Evolutionary conservation across 2,797 vertebrate species (phyloP).

Genomic region (Taenioides sp.): DNA sequence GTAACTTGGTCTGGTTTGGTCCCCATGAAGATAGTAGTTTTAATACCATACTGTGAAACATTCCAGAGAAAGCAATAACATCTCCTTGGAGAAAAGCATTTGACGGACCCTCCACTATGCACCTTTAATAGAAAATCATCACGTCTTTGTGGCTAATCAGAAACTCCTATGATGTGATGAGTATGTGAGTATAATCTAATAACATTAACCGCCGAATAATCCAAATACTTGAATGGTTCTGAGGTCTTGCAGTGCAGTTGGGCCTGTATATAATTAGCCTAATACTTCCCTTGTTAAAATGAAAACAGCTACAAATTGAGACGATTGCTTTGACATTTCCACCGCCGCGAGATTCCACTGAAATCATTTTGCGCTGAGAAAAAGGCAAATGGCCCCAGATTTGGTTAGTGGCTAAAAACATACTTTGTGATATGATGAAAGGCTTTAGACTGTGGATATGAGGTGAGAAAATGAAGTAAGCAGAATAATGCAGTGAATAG

Average conservation of each 20-base stretch:
- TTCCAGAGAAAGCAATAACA: too few species aligned
- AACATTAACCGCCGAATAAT: neutral
- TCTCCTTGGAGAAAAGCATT: too few species aligned
- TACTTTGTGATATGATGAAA: neutral
- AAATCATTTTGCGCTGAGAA: conserved; percentile 11
- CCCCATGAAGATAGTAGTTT: too few species aligned
- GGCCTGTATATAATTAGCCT: conserved; percentile 33
- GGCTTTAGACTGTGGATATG: neutral
- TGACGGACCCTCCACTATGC: too few species aligned
- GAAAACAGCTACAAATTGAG: conserved; percentile 20
- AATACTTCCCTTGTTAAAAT: conserved; percentile 34
- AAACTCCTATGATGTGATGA: neutral
- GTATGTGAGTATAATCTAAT: neutral
- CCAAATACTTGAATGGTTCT: conserved; percentile 16
- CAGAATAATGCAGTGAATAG: neutral
- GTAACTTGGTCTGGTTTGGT: too few species aligned
- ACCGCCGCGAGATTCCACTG: neutral
- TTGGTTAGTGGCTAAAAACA: conserved; percentile 2
- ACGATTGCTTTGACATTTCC: conserved; percentile 17
- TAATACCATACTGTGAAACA: too few species aligned
- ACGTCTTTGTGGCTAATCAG: neutral
- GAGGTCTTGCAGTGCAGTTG: conserved; percentile 22
- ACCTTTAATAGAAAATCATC: neutral
- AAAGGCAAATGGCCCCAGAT: conserved; percentile 8
- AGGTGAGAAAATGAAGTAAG: neutral